These are phyloP conservation scores for Encarsia formosa DNA, from an alignment of 2,888 invertebrate genomes.

Conservation along the genomic window DNA sequence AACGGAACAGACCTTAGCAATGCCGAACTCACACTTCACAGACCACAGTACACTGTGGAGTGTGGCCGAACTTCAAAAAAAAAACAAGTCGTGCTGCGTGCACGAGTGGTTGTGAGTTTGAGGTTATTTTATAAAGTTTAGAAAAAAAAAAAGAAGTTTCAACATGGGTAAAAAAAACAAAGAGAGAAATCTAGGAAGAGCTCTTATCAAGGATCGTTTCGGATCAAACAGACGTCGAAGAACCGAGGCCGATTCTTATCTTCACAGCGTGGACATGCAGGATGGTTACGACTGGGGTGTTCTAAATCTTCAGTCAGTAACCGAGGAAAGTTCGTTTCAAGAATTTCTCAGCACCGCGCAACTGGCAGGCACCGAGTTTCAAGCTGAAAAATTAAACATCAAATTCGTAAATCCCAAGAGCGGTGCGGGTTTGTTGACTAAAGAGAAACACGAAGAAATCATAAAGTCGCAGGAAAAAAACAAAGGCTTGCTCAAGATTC, in stretches of 20 bases:
- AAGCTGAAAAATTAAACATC: slow-evolving; percentile 83
- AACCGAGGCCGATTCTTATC: slow-evolving; percentile 55
- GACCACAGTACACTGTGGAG: no score
- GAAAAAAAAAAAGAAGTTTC: neutral
- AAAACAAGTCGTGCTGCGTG: no score
- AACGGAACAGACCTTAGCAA: slow-evolving; percentile 10
- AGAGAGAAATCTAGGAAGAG: slow-evolving; percentile 58
- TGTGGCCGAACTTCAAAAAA: slow-evolving; percentile 1
- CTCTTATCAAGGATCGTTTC: slow-evolving; percentile 74
- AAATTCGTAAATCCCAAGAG: slow-evolving; percentile 66
- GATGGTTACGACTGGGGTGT: slow-evolving; percentile 91
- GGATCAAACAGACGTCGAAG: slow-evolving; percentile 61
- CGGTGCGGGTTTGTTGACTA: slow-evolving; percentile 59
- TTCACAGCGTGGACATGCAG: slow-evolving; percentile 82
- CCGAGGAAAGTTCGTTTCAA: slow-evolving; percentile 93
- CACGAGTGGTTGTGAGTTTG: no score
- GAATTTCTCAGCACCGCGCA: slow-evolving; percentile 95
- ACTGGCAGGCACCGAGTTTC: slow-evolving; percentile 90
- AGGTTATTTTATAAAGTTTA: no score
- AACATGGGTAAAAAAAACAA: slow-evolving; percentile 74
- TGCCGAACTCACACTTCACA: no score
- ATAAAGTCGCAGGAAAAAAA: slow-evolving; percentile 58
- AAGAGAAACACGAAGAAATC: slow-evolving; percentile 56
- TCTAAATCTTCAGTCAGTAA: slow-evolving; percentile 85
- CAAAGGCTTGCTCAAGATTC: slow-evolving; percentile 69